Conservation (phyloP, 2,113 vertebrate species). For the Phylloscopus trochilus region DNA sequence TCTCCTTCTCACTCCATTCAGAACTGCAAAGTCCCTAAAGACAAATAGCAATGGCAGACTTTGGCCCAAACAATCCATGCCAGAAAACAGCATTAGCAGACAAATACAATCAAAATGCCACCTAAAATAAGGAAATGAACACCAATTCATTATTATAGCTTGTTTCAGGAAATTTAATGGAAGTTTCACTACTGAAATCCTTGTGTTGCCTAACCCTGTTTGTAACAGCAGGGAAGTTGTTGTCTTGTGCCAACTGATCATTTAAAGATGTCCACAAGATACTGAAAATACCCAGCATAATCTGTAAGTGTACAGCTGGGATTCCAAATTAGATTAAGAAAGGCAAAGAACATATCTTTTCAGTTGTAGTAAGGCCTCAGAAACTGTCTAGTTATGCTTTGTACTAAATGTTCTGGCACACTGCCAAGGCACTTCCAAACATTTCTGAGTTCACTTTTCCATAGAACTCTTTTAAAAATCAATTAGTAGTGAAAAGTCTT, state of each 20-base stretch:
- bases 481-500: slow-evolving; percentile 78
- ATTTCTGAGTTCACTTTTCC: slow-evolving; percentile 75
- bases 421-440: slow-evolving; percentile 76
- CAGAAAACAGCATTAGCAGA: background rate
- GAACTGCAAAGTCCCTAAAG: background rate
- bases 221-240: slow-evolving; percentile 43
- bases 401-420: slow-evolving; percentile 75
- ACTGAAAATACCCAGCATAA: slow-evolving; percentile 38
- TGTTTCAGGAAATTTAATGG: background rate
- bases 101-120: background rate
- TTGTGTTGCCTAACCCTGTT: background rate
- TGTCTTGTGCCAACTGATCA: slow-evolving; percentile 38
- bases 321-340: slow-evolving; percentile 61
- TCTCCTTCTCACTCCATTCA: background rate
- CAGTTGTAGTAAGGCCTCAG: slow-evolving; percentile 35
- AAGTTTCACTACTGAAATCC: background rate
- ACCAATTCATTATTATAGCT: background rate
- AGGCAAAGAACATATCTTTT: slow-evolving; percentile 62
- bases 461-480: slow-evolving; percentile 80
- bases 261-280: slow-evolving; percentile 48
- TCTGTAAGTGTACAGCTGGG: slow-evolving; percentile 37
- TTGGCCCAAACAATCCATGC: background rate
- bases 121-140: slow-evolving; percentile 6
- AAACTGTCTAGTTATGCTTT: slow-evolving; percentile 74
- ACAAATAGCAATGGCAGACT: background rate